These are phyloP conservation scores for Champsocephalus esox DNA, from an alignment of 2,797 vertebrate genomes.

Conservation along the genomic window DNA sequence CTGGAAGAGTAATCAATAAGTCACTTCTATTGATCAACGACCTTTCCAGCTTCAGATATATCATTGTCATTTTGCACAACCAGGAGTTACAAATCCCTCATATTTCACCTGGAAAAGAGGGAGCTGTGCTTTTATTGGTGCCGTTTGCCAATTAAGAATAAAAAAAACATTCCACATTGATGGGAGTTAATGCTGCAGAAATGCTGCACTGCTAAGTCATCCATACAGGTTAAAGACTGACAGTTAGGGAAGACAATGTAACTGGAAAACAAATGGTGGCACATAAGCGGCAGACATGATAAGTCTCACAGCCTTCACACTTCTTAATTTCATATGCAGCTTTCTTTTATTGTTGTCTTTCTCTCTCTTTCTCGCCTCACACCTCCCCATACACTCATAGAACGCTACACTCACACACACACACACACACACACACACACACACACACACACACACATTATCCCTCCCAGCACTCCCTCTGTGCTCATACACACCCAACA, in stretches of 20 bases:
- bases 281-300: not conserved
- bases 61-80: constrained; percentile 17
- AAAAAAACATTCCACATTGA: constrained; percentile 15
- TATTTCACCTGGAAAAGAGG: constrained; percentile 1
- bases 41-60: constrained; percentile 28
- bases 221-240: constrained; percentile 5
- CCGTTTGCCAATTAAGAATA: constrained; percentile 25
- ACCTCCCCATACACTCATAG: constrained; percentile 34
- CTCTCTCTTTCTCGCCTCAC: constrained; percentile 26
- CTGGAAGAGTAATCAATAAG: constrained; percentile 42
- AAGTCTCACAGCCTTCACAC: constrained; percentile 6
- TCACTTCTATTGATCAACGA: constrained; percentile 42
- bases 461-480: constrained; percentile 36
- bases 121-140: constrained; percentile 15
- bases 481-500: constrained; percentile 56
- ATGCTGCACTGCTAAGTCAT: constrained; percentile 2
- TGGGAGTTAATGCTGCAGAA: not conserved
- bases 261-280: constrained; percentile 2
- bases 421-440: not conserved
- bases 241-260: constrained; percentile 22
- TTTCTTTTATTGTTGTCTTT: constrained; percentile 2
- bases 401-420: constrained; percentile 42
- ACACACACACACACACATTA: constrained; percentile 36
- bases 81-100: not conserved
- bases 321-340: constrained; percentile 14